A percentile compares a stretch with the other conserved stretches of the same genome.
Conservation (phyloP, 2,888 invertebrate genomes). For the Argyresthia albistria region DNA sequence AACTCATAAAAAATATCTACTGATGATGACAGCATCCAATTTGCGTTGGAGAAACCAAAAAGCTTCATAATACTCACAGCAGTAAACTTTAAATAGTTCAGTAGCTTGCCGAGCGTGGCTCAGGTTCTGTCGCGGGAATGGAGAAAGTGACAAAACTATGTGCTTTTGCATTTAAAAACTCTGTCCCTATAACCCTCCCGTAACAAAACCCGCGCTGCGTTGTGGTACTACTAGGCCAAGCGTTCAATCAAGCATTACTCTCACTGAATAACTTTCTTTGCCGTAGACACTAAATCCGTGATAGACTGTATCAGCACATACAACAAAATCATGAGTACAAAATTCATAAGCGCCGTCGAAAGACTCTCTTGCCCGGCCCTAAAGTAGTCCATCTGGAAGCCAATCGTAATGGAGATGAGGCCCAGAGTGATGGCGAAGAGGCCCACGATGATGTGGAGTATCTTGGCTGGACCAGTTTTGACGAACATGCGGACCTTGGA, state of each 20-base stretch:
- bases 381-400: conserved; percentile 53
- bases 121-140: too few relatives aligned
- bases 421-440: conserved; percentile 62
- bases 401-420: conserved; percentile 53
- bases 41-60: too few relatives aligned
- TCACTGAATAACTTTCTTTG: conserved; percentile 39
- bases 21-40: too few relatives aligned
- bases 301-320: conserved; percentile 52
- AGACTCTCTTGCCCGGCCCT: conserved; percentile 31
- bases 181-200: too few relatives aligned
- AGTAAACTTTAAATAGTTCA: too few relatives aligned
- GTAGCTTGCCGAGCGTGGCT: too few relatives aligned
- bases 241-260: conserved; percentile 18
- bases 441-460: conserved; percentile 66
- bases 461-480: conserved; percentile 59
- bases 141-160: too few relatives aligned
- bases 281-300: conserved; percentile 39
- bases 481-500: conserved; percentile 56
- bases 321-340: conserved; percentile 36
- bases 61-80: too few relatives aligned
- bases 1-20: not conserved
- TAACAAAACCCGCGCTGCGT: too few relatives aligned
- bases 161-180: too few relatives aligned
- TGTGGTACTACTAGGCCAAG: not conserved
- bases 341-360: conserved; percentile 42